Percentiles rank a stretch among this genome's conserved stretches.
phyloP scores from a whole-genome alignment of 2,113 vertebrate species.

The Poeciliopsis turrubarensis region DNA sequence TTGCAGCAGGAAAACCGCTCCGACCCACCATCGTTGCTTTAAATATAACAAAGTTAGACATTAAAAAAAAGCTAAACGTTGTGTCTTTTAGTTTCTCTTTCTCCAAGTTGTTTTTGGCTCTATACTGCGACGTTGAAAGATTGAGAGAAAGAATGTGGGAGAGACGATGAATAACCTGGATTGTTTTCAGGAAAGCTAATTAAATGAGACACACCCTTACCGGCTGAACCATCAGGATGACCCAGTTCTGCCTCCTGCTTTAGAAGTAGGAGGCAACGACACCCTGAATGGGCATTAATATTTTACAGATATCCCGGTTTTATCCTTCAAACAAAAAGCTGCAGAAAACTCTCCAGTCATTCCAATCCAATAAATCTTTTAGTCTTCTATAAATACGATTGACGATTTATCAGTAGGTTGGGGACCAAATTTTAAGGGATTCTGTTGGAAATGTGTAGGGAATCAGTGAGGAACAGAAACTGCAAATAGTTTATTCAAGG shows the following conservation, averaged over 20 bases:
- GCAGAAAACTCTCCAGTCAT: background rate
- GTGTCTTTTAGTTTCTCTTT: too few species aligned
- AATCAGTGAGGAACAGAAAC: background rate
- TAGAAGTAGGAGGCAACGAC: background rate
- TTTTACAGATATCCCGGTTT: background rate
- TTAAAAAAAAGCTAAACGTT: too few species aligned
- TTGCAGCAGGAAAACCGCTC: too few species aligned
- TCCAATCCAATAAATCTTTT: background rate
- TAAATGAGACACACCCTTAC: constrained; percentile 12
- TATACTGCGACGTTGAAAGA: background rate
- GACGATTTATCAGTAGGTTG: background rate
- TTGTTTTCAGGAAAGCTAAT: constrained; percentile 11
- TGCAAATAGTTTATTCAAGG: too few species aligned
- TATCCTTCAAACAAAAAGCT: background rate
- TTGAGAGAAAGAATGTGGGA: background rate
- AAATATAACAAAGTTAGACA: background rate
- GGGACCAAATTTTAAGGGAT: background rate
- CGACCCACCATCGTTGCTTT: background rate
- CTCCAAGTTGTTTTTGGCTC: background rate
- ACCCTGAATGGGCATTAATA: background rate
- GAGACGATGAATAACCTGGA: constrained; percentile 2
- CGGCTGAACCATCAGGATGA: constrained; percentile 13
- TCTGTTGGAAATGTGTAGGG: background rate
- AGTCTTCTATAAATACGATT: background rate
- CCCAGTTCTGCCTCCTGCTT: background rate